phyloP scores from a whole-genome alignment of 2,888 invertebrate genomes.

The Furcula furcula region DNA sequence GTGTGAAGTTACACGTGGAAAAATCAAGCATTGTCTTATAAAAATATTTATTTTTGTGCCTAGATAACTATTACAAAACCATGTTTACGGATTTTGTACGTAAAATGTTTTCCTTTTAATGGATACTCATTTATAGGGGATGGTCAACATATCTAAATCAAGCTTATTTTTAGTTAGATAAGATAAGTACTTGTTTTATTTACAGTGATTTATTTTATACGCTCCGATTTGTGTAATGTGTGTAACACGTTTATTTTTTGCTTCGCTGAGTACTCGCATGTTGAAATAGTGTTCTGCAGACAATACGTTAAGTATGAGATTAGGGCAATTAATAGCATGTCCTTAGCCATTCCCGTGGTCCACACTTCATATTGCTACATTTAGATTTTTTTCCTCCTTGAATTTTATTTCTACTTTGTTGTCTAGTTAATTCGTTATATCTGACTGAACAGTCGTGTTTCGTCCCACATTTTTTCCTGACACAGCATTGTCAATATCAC shows the following conservation, averaged over 20 bases:
- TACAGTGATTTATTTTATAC: not conserved
- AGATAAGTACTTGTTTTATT: slow-evolving; percentile 1
- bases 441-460: not conserved
- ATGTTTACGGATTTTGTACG: no score
- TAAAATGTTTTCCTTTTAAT: slow-evolving; percentile 17
- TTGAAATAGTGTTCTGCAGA: slow-evolving; percentile 1
- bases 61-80: no score
- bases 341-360: slow-evolving; percentile 1
- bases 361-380: not conserved
- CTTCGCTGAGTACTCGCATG: not conserved
- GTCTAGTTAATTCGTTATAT: not conserved
- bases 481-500: not conserved
- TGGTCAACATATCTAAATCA: slow-evolving; percentile 19
- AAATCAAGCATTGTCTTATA: no score
- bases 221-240: not conserved
- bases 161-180: slow-evolving; percentile 8
- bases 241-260: not conserved
- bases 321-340: slow-evolving; percentile 1
- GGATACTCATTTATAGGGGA: slow-evolving; percentile 19
- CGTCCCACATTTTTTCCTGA: not conserved
- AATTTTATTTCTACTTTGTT: not conserved
- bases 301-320: not conserved
- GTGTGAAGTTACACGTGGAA: no score
- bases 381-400: not conserved
- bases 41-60: no score